Conservation (phyloP, 2,797 vertebrate genomes). For the Sebastes taczanowskii region DNA sequence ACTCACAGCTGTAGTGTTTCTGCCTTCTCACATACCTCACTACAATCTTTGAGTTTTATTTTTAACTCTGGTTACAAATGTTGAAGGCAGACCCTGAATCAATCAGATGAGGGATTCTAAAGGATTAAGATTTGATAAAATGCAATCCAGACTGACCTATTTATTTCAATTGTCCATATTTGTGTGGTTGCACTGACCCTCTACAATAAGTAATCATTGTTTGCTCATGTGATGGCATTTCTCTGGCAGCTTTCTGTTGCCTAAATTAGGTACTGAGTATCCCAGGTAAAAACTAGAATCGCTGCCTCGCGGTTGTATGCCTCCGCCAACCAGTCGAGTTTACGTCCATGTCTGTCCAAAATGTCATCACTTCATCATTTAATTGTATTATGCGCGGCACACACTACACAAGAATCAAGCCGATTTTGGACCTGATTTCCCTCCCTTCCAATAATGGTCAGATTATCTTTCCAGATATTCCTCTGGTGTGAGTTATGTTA, state of each 20-base stretch:
- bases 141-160: background rate
- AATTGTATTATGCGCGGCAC: too few relatives aligned
- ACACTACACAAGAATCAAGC: too few relatives aligned
- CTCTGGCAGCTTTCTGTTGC: background rate
- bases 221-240: background rate
- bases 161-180: background rate
- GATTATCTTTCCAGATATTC: too few relatives aligned
- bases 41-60: background rate
- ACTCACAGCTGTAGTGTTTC: background rate
- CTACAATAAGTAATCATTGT: background rate
- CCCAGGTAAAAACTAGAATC: too few relatives aligned
- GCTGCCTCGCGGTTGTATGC: too few relatives aligned
- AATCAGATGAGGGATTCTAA: background rate
- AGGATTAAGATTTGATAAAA: background rate
- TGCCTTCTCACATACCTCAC: background rate
- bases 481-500: too few relatives aligned
- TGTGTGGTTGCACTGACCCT: background rate
- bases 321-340: too few relatives aligned
- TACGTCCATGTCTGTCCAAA: too few relatives aligned
- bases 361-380: too few relatives aligned
- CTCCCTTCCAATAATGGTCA: accelerated
- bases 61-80: background rate
- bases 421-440: too few relatives aligned
- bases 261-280: background rate
- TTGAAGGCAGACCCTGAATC: background rate